These are phyloP conservation scores for Penaeus vannamei DNA, from an alignment of 1,140 invertebrate species.

Conservation along the genomic window DNA sequence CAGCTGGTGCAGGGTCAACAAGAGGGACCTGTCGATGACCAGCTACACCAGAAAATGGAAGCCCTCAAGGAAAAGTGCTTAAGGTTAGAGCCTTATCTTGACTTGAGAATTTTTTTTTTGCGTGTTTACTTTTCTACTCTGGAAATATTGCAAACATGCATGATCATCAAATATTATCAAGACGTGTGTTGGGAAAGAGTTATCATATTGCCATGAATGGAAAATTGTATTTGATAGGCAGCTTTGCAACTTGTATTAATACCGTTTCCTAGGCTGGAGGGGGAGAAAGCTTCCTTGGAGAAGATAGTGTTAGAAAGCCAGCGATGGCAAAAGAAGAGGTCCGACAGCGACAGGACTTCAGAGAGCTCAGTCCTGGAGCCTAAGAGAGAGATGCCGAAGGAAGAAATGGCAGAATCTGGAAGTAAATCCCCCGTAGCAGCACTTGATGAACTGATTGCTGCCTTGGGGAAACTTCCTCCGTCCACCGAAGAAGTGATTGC, in stretches of 20 bases:
- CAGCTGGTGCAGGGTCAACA: slow-evolving; percentile 26
- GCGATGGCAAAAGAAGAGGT: slow-evolving; percentile 14
- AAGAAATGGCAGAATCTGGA: not conserved
- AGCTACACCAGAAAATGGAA: slow-evolving; percentile 31
- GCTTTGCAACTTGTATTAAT: no score
- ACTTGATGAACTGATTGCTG: slow-evolving; percentile 47
- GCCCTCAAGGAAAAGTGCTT: slow-evolving; percentile 35
- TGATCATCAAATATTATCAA: no score
- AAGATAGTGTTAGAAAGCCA: slow-evolving; percentile 35
- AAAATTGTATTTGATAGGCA: no score
- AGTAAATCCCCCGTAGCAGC: slow-evolving; percentile 39
- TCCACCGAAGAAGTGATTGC: slow-evolving; percentile 57
- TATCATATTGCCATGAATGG: no score
- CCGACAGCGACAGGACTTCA: not conserved
- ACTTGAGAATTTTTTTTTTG: not conserved
- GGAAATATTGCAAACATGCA: not conserved
- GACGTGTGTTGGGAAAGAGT: no score
- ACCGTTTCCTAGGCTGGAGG: slow-evolving; percentile 43
- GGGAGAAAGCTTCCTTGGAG: slow-evolving; percentile 55
- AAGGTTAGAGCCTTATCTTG: not conserved
- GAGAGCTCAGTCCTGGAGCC: not conserved
- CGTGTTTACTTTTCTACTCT: not conserved
- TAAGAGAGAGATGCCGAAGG: not conserved
- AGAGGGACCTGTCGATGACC: not conserved
- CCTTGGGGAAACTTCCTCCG: slow-evolving; percentile 49